Evolutionary conservation across 2,797 vertebrate species (phyloP).

Genomic region (Myripristis jacobus): DNA sequence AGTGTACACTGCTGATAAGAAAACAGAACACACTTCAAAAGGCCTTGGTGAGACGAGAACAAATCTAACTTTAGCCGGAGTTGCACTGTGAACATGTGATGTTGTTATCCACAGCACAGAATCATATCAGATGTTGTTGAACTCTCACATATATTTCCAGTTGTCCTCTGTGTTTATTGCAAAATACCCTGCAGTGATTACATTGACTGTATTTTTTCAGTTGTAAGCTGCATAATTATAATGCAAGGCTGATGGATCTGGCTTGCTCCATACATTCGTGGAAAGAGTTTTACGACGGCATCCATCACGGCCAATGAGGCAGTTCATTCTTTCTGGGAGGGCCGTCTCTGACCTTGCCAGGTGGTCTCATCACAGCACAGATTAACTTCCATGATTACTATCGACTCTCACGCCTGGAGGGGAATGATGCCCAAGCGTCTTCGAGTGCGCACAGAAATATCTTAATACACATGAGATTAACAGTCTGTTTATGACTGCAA

Average conservation of each 20-base stretch:
- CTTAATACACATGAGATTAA: conserved; percentile 21
- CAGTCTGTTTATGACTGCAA: conserved; percentile 35
- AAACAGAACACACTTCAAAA: conserved; percentile 50
- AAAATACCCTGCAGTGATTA: not conserved
- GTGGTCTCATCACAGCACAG: conserved; percentile 67
- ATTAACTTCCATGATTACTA: conserved; percentile 70
- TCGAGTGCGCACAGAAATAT: not conserved
- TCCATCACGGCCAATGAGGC: conserved; percentile 58
- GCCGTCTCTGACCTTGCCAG: conserved; percentile 69
- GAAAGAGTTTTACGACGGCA: conserved; percentile 12
- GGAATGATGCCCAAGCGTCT: conserved; percentile 49
- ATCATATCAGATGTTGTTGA: not conserved
- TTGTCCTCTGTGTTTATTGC: not conserved
- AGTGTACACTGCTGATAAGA: conserved; percentile 38
- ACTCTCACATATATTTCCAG: not conserved
- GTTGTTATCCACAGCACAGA: not conserved
- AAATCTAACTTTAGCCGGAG: conserved; percentile 12
- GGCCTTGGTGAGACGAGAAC: conserved; percentile 22
- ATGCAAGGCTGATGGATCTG: conserved; percentile 1
- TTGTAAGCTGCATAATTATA: conserved; percentile 18
- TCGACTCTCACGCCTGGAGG: conserved; percentile 35
- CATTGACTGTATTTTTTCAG: not conserved
- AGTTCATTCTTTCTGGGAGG: conserved; percentile 39
- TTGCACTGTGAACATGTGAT: not conserved
- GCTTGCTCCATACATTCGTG: conserved; percentile 27